These are phyloP conservation scores for Biston betularia DNA, from an alignment of 2,888 invertebrate genomes.

Conservation along the genomic window DNA sequence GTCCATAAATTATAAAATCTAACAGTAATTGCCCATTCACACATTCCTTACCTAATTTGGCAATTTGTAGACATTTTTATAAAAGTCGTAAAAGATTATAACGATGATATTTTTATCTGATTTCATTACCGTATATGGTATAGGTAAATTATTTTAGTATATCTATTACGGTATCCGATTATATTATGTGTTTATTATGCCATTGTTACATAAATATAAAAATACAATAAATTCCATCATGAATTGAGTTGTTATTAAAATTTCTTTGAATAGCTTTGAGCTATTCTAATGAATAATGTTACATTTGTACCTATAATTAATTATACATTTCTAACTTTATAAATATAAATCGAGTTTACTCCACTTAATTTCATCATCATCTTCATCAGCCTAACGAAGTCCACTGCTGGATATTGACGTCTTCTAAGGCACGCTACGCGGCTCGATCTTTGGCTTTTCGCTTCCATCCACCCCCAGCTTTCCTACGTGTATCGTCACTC, in stretches of 20 bases:
- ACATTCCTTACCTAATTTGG: constrained; percentile 44
- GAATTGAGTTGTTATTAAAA: constrained; percentile 8
- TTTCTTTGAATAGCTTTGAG: not conserved
- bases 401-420: too few species aligned
- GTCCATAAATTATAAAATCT: constrained; percentile 29
- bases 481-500: too few species aligned
- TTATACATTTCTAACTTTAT: too few species aligned
- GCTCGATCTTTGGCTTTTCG: too few species aligned
- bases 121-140: constrained; percentile 45
- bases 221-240: not conserved
- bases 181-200: constrained; percentile 34
- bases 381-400: too few species aligned
- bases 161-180: constrained; percentile 35
- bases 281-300: not conserved
- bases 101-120: constrained; percentile 44
- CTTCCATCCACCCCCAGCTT: too few species aligned
- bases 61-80: constrained; percentile 46
- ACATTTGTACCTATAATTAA: too few species aligned
- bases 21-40: constrained; percentile 33
- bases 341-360: too few species aligned
- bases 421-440: too few species aligned
- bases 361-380: too few species aligned
- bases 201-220: constrained; percentile 21
- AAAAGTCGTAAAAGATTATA: constrained; percentile 40
- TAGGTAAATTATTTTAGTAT: constrained; percentile 30